Conservation (phyloP, 1,140 invertebrate species). For the Sipha flava region DNA sequence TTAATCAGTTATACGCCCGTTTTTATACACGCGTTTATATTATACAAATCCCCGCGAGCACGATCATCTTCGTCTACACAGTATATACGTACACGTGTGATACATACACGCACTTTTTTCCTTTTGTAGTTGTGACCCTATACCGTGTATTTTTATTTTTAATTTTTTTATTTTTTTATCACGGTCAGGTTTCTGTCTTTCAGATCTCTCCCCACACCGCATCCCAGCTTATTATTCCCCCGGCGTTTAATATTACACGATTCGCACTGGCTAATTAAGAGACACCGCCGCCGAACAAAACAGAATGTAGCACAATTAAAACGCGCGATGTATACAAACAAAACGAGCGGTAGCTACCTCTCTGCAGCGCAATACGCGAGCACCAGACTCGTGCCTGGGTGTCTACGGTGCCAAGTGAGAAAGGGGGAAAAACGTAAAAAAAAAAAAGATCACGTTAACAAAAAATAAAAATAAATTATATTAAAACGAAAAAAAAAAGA, state of each 20-base stretch:
- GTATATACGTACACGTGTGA: too few relatives aligned
- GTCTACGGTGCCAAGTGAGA: neutral
- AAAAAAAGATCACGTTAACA: conserved; percentile 4
- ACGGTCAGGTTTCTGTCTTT: neutral
- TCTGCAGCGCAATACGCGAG: too few relatives aligned
- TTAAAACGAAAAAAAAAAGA: neutral
- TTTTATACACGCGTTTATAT: too few relatives aligned
- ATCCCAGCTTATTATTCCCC: neutral
- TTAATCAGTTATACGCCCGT: neutral
- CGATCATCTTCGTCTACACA: neutral
- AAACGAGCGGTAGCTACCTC: neutral
- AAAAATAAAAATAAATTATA: neutral
- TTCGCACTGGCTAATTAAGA: conserved; percentile 20
- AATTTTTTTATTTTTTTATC: neutral
- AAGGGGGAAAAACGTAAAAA: neutral
- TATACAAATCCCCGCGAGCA: neutral
- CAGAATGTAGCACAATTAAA: conserved; percentile 7
- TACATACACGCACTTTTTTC: neutral
- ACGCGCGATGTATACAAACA: neutral
- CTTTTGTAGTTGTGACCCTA: neutral
- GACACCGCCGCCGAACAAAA: neutral
- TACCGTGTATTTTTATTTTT: neutral
- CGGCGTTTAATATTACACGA: conserved; percentile 30
- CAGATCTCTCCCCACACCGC: neutral
- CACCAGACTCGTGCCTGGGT: neutral